Base-by-base conservation (phyloP, 2,888 invertebrate species). In the Conistra vaccinii region DNA sequence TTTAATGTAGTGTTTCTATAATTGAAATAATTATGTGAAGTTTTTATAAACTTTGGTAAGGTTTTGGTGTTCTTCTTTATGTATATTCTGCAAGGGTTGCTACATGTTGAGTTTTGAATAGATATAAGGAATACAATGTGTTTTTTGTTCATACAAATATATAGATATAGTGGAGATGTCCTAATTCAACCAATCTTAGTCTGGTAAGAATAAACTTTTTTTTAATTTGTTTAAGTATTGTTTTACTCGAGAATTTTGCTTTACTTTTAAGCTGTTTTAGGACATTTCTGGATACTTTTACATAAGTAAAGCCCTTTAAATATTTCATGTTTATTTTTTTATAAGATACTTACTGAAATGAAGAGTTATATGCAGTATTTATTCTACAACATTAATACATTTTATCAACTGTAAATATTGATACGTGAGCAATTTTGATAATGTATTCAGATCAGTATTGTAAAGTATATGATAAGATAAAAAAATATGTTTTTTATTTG, bases 391-490 rank as follows among this genome's bases (percentile, higher is more conserved):
- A 5, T 12, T 23, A 17, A 26, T 14, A 14, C 17, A 73, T 48
- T 48, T 77, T 57, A 5, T 35, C 3, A 45, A 26, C 9, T 61
- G 26, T 69, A 66, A 58, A 73, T 69, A 69, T 61, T 29, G 1
- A 57, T 45, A 32, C 5, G n/a, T 14, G 20, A 69, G 42, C 14
- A 26, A 20, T 63, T 39, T 58, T 62, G 9, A 48, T 63, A 58
- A 55, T 78, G 48, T 81, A 45, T 35, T 69, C 53, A 3, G 67
- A 68, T 48, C 2, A 57, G 29, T 42, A 26, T 62, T 70, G 42
- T 67, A 67, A 74, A 74, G 29, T 70, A 78, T 7, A 60, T 14
- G 73, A 78, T 82, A 78, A 78, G 81, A 83, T 69, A n/a, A 73
- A 57, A 29, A 42, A 60, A 53, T n/a, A 29, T 61, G 60, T 35